Evolutionary conservation across 1,140 invertebrate genomes (phyloP), one percentile per base, ranked within the genome.

Genomic region (Papilio xuthus): DNA sequence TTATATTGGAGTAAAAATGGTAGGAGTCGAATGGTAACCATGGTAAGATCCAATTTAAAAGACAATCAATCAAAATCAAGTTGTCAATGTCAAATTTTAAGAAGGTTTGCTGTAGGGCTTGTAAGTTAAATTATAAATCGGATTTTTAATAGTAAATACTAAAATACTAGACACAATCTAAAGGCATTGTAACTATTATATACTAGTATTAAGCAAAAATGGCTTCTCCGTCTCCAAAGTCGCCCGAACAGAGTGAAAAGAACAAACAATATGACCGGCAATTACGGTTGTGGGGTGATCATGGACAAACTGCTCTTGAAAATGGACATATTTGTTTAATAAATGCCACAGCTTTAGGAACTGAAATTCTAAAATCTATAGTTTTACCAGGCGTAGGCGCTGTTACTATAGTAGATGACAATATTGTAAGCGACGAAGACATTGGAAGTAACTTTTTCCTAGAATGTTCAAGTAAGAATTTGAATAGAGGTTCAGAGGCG

Each of bases 391-490:
- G 98, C 15, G 97, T 99, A 86, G 98, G 99, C 78, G 97, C 97
- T n/a, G 98, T 99, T 84, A 99, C 98, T 0, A 98, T 99, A 84
- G 96, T 99, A 10, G 99, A 99, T 96, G 97, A 97, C 18, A 96
- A 96, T 85, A 97, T 96, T 86, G 95, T 98, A 1, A 96, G 95
- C 28, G 97, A 98, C 79, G 97, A 99, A 93, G 98, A 99, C 94
- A 95, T 99, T 80, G 98, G 98, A 32, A 97, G 97, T 84, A 99
- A 99, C 90, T 99, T 99, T 88, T 99, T 99, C 90, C 90, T 99
- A 88, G 97, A 98, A 89, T 88, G 95, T 80, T 96, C 97, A 15
- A 96, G 95, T 84, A 92, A 98, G 84, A 98, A 98, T 0, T 95
- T 97, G 89, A 97, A 97, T 23, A 95, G 98, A 93, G 98, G 98